Evolutionary conservation across 2,797 vertebrate genomes (phyloP).

Genomic region (Nannoperca obscura): DNA sequence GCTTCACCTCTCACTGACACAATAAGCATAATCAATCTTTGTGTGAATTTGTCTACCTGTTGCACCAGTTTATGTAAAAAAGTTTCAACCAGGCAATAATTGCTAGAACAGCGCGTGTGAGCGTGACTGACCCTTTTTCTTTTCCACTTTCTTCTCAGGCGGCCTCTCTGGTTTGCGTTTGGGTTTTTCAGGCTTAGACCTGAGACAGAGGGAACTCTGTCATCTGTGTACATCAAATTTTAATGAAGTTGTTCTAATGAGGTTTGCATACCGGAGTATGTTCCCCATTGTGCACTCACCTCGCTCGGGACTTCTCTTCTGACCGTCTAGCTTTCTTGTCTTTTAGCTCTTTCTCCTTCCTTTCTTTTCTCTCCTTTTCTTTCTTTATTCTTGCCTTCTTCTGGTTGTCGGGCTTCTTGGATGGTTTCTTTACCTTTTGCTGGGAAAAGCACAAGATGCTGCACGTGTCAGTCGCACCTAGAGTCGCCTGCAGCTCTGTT

Average conservation of each 20-base stretch:
- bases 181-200: conserved; percentile 90
- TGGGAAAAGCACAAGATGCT: neutral
- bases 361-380: conserved; percentile 88
- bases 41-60: neutral
- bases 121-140: conserved; percentile 90
- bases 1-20: neutral
- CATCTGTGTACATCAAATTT: conserved; percentile 51
- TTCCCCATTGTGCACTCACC: conserved; percentile 79
- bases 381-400: conserved; percentile 84
- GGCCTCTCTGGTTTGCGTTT: conserved; percentile 88
- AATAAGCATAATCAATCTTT: neutral
- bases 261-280: conserved; percentile 9
- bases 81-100: neutral
- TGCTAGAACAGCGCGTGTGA: neutral
- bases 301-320: conserved; percentile 91
- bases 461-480: neutral
- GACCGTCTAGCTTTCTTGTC: conserved; percentile 84
- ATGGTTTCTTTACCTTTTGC: conserved; percentile 87
- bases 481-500: neutral
- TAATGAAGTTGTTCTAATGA: conserved; percentile 49
- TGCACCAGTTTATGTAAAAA: neutral
- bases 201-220: conserved; percentile 62
- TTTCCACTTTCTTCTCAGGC: conserved; percentile 90
- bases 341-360: conserved; percentile 89
- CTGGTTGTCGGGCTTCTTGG: conserved; percentile 86